phyloP scores from a whole-genome alignment of 2,797 vertebrate species.

The Craterocephalus amniculus region DNA sequence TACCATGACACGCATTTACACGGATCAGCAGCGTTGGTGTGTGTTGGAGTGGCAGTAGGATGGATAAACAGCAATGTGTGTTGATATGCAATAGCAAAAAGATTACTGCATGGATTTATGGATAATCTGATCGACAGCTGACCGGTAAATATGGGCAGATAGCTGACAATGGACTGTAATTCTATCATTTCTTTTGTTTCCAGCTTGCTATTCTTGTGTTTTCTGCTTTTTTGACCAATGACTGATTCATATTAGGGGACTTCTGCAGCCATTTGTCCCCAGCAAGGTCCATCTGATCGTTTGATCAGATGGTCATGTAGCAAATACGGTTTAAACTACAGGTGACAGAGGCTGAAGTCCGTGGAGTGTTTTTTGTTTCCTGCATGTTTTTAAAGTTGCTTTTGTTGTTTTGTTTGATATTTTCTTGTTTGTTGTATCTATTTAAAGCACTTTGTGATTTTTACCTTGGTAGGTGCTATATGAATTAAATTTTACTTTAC shows the following conservation, averaged over 20 bases:
- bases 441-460: not conserved
- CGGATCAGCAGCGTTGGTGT: conserved; percentile 60
- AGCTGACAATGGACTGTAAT: conserved; percentile 43
- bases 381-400: not conserved
- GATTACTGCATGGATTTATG: conserved; percentile 78
- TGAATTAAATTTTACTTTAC: not conserved
- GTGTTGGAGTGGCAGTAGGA: not conserved
- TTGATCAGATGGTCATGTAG: not conserved
- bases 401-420: not conserved
- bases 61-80: conserved; percentile 54
- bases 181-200: conserved; percentile 36
- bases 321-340: not conserved
- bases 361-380: too few relatives aligned
- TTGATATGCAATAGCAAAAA: conserved; percentile 74
- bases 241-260: not conserved
- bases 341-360: not conserved
- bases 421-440: not conserved
- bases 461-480: not conserved
- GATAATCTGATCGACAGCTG: conserved; percentile 84
- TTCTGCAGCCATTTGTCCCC: not conserved
- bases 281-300: not conserved
- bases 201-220: conserved; percentile 28
- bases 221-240: conserved; percentile 25
- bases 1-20: conserved; percentile 66
- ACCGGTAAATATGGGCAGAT: conserved; percentile 76